These are phyloP conservation scores for Pristionchus maxplancki DNA, from an alignment of 2,888 invertebrate species.

Conservation along the genomic window DNA sequence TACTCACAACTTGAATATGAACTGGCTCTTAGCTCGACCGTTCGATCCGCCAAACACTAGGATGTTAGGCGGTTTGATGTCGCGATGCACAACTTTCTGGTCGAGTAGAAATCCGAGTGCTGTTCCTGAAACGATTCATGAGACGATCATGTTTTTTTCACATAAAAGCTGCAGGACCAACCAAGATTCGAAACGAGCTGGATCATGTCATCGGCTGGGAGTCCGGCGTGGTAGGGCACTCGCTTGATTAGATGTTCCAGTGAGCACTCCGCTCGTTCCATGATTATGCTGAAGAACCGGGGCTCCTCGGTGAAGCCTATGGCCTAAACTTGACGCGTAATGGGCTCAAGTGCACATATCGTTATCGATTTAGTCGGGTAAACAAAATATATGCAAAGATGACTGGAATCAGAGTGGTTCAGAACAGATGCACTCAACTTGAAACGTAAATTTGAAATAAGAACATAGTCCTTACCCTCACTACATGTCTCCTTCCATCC, in stretches of 20 bases:
- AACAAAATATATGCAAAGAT: no score
- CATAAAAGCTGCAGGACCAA: no score
- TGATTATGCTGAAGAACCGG: background rate
- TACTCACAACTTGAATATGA: background rate
- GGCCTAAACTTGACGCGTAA: no score
- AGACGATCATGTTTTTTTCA: no score
- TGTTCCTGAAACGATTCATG: background rate
- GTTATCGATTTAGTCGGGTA: no score
- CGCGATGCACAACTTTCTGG: background rate
- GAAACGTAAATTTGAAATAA: no score
- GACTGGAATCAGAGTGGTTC: no score
- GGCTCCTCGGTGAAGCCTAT: background rate
- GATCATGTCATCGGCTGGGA: background rate
- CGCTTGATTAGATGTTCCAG: background rate
- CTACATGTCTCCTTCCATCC: background rate
- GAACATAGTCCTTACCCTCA: background rate
- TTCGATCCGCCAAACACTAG: background rate
- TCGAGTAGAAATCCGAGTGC: conserved; percentile 1
- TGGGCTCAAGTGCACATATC: no score
- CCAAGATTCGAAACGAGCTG: background rate
- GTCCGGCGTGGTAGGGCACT: conserved; percentile 8
- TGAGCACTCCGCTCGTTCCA: background rate
- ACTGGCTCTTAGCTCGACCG: background rate
- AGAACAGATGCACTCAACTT: no score
- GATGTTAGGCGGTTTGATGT: conserved; percentile 44